Percentiles rank a stretch among this genome's conserved stretches.
Conservation (phyloP, 2,113 vertebrate genomes). For the Myotis lucifugus region DNA sequence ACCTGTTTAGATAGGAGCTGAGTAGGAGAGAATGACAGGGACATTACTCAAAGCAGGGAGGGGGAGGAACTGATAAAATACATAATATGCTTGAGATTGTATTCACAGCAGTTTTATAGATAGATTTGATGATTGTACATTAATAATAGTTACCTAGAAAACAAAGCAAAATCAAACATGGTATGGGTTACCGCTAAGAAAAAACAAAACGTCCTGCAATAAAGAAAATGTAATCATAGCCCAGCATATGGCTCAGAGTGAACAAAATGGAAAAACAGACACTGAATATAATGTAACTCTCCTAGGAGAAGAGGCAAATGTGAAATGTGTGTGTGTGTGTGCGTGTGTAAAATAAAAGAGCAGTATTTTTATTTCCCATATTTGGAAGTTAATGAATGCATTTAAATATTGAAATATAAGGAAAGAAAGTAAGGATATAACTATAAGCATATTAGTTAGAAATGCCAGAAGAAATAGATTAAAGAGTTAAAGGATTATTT, state of each 20-base stretch:
- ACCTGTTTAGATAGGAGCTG: not conserved
- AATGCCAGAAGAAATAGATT: not conserved
- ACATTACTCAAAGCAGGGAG: not conserved
- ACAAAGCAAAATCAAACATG: not conserved
- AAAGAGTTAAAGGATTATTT: not conserved
- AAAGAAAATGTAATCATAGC: constrained; percentile 27
- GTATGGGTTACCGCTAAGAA: constrained; percentile 5
- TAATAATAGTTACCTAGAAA: not conserved
- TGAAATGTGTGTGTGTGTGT: not conserved
- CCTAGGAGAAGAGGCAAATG: not conserved
- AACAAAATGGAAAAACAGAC: constrained; percentile 21
- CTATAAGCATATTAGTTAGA: not conserved
- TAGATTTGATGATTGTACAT: not conserved
- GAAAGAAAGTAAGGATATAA: not conserved
- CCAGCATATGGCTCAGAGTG: not conserved
- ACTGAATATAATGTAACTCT: constrained; percentile 9
- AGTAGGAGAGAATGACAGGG: not conserved
- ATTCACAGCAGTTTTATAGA: not conserved
- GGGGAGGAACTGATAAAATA: not conserved
- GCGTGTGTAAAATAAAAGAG: not conserved
- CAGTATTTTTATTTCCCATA: not conserved
- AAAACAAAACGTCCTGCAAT: not conserved
- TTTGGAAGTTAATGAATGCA: not conserved
- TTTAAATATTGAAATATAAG: constrained; percentile 26
- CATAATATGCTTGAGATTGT: not conserved